Conservation (phyloP, 2,113 vertebrate species). For the Chaenogobius annularis region DNA sequence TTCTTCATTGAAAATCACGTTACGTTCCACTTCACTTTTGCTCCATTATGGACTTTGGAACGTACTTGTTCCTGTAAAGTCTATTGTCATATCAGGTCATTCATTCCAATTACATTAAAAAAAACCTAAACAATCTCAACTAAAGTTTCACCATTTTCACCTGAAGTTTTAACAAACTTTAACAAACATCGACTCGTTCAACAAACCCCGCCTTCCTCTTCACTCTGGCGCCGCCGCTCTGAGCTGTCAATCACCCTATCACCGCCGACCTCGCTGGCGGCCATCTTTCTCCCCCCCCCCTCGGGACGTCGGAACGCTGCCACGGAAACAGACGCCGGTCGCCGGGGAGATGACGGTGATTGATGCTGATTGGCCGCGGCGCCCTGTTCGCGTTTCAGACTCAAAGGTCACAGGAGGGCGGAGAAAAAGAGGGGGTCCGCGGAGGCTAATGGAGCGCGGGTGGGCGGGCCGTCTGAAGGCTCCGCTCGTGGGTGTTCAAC, state of each 20-base stretch:
- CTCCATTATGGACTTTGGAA: too few species aligned
- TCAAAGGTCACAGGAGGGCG: neutral
- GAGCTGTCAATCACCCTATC: neutral
- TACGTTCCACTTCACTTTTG: too few species aligned
- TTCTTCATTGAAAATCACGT: too few species aligned
- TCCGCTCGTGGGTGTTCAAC: too few species aligned
- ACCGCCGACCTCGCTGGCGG: neutral
- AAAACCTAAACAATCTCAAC: too few species aligned
- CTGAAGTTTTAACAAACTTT: too few species aligned
- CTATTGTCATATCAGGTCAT: too few species aligned
- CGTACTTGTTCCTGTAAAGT: too few species aligned
- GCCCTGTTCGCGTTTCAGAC: neutral
- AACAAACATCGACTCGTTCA: neutral
- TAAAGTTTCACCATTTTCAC: neutral
- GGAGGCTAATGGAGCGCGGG: too few species aligned
- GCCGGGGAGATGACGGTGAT: constrained; percentile 3
- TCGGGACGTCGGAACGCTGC: neutral
- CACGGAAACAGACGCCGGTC: neutral
- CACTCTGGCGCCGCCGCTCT: too few species aligned
- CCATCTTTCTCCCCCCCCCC: neutral
- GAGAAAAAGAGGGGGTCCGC: neutral
- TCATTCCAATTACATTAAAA: too few species aligned
- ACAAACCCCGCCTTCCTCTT: neutral
- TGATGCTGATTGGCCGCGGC: neutral
- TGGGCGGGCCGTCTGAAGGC: too few species aligned